phyloP scores from a whole-genome alignment of 2,113 vertebrate genomes.

The Gopherus flavomarginatus region DNA sequence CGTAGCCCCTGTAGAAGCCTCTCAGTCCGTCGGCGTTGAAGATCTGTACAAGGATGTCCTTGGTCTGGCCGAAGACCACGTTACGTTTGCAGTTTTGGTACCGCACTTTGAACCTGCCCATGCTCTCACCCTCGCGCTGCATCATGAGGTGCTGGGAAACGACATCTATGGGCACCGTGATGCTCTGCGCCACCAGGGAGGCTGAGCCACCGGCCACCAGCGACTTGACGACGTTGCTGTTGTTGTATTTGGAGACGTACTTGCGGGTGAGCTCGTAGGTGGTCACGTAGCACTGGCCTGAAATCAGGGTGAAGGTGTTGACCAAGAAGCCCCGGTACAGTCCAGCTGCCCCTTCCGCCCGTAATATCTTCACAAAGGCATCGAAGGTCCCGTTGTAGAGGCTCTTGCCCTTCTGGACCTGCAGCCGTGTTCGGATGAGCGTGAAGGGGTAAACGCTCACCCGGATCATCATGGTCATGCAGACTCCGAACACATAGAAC shows the following conservation, averaged over 20 bases:
- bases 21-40: conserved; percentile 88
- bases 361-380: conserved; percentile 92
- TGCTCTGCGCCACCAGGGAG: conserved; percentile 96
- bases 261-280: conserved; percentile 95
- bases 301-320: conserved; percentile 93
- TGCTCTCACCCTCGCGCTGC: conserved; percentile 88
- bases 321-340: conserved; percentile 96
- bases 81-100: conserved; percentile 63
- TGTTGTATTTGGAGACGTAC: conserved; percentile 87
- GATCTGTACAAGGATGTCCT: conserved; percentile 92
- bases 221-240: conserved; percentile 92
- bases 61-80: conserved; percentile 88
- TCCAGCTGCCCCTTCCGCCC: conserved; percentile 85
- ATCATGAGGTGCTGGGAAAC: conserved; percentile 98
- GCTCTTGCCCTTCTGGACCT: conserved; percentile 94
- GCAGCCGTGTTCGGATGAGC: conserved; percentile 92
- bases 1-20: conserved; percentile 96
- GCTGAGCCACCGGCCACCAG: conserved; percentile 93
- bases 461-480: conserved; percentile 95
- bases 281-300: conserved; percentile 95
- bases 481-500: conserved; percentile 93
- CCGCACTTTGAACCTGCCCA: conserved; percentile 88
- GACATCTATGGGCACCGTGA: conserved; percentile 95
- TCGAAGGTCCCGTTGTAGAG: conserved; percentile 93
- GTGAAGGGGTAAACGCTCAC: conserved; percentile 94